Base-by-base conservation (phyloP, 2,113 vertebrate genomes). In the Entomyzon cyanotis region DNA sequence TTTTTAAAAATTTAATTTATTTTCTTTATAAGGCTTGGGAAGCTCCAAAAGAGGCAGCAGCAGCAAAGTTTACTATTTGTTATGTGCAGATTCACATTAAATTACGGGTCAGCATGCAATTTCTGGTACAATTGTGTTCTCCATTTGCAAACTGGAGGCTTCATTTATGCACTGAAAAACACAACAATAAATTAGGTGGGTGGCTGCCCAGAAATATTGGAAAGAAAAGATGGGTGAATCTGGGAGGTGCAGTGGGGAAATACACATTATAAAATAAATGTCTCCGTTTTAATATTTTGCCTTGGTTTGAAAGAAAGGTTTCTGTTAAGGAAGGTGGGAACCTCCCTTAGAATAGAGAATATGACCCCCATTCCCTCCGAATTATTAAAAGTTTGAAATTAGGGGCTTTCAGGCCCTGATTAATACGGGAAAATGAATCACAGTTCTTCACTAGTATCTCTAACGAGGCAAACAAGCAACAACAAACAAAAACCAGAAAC, bases 121-220 rank as follows among this genome's bases (percentile, higher is more conserved):
- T 97, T 64, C 8, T 44, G 47, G 64, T 75, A 65, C 84, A 82
- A 81, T 87, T 82, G 58, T 86, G 19, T 90, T 86, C 65, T 94
- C 75, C 85, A 89, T 97, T 97, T 98, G 80, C 70, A 93, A 96
- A 85, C 47, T 83, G 65, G 49, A 96, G 70, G 65, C 77, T 97
- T 96, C 89, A 82, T 96, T 93, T 97, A 95, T 87, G 52, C 33
- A n/a, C 35, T 65, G 52, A 95, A 95, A 96, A 96, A 67, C 86
- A 94, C 64, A 93, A 75, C 70, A 95, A 87, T 86, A 95, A 94
- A 96, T 95, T 67, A 96, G 59, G 79, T 96, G 93, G 82, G 81
- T 97, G 96, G 96, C 44, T 84, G n/a, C 37, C 84, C 59, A 92
- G 89, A 95, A 97, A 95, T 97, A 97, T 93, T 94, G 88, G 84